Evolutionary conservation across 2,113 vertebrate genomes (phyloP).

Genomic region (Crotalus helleri): DNA sequence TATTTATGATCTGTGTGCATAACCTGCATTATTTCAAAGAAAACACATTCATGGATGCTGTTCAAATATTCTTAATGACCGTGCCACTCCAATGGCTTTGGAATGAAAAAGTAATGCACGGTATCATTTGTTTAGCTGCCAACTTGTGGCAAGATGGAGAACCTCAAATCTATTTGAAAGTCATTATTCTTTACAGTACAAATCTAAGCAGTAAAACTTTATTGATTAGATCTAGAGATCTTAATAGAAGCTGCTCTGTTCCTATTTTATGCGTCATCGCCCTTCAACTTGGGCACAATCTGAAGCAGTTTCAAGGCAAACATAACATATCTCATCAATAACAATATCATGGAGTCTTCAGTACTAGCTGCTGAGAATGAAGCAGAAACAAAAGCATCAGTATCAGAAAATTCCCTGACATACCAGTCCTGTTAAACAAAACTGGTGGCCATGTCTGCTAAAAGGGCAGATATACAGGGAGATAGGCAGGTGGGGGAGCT

Average conservation of each 20-base stretch:
- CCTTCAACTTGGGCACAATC: neutral
- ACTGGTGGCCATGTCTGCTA: neutral
- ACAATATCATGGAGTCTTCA: neutral
- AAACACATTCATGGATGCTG: neutral
- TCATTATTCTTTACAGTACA: neutral
- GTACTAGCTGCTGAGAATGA: neutral
- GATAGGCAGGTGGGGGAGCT: neutral
- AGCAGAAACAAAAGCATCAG: fast-evolving
- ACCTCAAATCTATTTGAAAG: neutral
- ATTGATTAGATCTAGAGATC: neutral
- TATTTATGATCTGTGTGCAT: neutral
- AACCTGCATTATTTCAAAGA: neutral
- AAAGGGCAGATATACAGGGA: neutral
- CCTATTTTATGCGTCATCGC: neutral
- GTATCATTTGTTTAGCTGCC: neutral
- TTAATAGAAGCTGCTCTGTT: neutral
- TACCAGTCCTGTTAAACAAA: neutral
- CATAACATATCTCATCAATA: fast-evolving
- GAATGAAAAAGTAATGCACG: neutral
- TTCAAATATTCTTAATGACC: neutral
- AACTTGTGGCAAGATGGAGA: conserved; percentile 1
- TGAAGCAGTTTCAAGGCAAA: neutral
- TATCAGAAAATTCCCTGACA: neutral
- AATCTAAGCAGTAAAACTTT: neutral
- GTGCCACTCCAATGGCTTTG: neutral